A percentile compares a stretch with the other conserved stretches of the same genome.
Conservation (phyloP, 2,113 vertebrate genomes). For the Rallus limicola region DNA sequence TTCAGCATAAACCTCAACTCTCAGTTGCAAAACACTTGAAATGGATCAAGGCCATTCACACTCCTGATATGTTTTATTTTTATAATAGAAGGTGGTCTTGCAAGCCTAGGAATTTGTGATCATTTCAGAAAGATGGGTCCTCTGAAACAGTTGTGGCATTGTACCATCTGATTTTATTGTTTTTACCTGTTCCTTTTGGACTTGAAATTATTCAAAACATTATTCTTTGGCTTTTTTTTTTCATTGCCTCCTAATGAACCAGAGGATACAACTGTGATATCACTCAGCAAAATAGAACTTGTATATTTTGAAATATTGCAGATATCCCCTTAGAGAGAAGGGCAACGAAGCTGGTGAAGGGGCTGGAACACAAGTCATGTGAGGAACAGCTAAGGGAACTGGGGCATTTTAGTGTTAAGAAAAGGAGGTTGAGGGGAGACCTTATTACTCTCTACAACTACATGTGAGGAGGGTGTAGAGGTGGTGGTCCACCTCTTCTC, state of each 20-base stretch:
- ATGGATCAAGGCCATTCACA: background rate
- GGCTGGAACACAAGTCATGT: no score
- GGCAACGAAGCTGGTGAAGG: no score
- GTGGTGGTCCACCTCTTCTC: no score
- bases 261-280: background rate
- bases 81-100: constrained; percentile 1
- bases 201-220: constrained; percentile 47
- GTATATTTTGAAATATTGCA: background rate
- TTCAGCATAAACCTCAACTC: background rate
- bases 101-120: constrained; percentile 38
- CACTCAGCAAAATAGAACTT: background rate
- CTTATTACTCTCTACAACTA: no score
- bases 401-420: no score
- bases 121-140: constrained; percentile 41
- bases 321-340: background rate
- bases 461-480: no score
- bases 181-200: background rate
- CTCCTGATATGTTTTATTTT: background rate
- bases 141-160: constrained; percentile 42
- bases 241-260: background rate
- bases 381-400: no score
- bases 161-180: background rate
- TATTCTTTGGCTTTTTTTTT: background rate
- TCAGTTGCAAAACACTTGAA: constrained; percentile 12
- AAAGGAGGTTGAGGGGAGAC: no score